Conservation (phyloP, 2,113 vertebrate genomes). For the Pica pica region DNA sequence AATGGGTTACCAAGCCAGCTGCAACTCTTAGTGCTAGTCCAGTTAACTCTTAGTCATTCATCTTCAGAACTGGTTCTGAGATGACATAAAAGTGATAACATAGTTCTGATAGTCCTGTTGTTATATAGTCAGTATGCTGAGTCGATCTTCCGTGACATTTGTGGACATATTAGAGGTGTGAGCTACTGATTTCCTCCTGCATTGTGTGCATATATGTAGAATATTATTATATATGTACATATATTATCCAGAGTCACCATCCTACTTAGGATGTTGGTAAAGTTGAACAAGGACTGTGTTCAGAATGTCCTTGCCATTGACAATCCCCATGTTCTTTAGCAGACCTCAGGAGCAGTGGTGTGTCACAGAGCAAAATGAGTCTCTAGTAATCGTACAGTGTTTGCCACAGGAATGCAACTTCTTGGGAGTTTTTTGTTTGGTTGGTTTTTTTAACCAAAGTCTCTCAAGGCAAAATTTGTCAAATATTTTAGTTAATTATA, state of each 20-base stretch:
- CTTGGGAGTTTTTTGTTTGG: neutral
- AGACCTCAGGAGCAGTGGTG: neutral
- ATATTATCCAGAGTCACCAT: neutral
- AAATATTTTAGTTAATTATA: neutral
- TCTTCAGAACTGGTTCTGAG: neutral
- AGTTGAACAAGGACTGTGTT: neutral
- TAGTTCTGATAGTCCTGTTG: neutral
- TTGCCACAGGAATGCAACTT: neutral
- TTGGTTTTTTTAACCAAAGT: neutral
- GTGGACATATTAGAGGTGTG: neutral
- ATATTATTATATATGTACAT: accelerated
- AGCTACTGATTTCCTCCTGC: neutral
- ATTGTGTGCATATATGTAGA: neutral
- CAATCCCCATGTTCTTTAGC: neutral
- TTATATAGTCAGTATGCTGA: neutral
- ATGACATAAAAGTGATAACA: neutral
- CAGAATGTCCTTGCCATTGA: neutral
- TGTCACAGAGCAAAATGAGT: neutral
- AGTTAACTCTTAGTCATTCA: neutral
- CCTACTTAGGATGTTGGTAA: neutral
- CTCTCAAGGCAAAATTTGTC: neutral
- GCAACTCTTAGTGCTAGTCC: neutral
- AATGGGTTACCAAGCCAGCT: neutral
- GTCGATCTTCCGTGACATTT: accelerated
- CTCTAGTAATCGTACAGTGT: accelerated